A percentile compares a stretch with the other conserved stretches of the same genome.
These are phyloP conservation scores for Champsocephalus gunnari DNA, from an alignment of 2,797 vertebrate genomes.

Conservation along the genomic window DNA sequence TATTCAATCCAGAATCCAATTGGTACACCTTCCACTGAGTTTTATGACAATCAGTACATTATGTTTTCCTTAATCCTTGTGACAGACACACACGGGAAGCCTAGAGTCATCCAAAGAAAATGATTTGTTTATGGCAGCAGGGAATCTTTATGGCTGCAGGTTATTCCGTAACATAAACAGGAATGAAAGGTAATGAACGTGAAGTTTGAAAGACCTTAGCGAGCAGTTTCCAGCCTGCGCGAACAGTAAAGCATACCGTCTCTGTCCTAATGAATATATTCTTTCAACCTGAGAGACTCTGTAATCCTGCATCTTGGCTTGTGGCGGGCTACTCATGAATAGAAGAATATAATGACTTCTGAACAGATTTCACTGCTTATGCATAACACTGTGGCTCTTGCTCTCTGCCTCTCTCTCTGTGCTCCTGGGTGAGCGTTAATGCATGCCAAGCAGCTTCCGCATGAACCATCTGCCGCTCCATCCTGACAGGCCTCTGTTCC, in stretches of 20 bases:
- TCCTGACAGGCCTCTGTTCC: constrained; percentile 45
- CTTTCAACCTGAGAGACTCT: constrained; percentile 22
- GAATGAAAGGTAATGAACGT: too few relatives aligned
- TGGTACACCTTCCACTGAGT: too few relatives aligned
- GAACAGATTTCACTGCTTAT: constrained; percentile 54
- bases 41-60: too few relatives aligned
- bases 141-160: too few relatives aligned
- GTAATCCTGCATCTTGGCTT: constrained; percentile 44
- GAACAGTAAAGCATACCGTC: constrained; percentile 1
- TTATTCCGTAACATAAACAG: too few relatives aligned
- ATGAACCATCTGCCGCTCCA: constrained; percentile 57
- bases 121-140: too few relatives aligned
- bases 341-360: constrained; percentile 72
- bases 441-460: constrained; percentile 67
- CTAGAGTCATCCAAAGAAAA: too few relatives aligned
- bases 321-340: constrained; percentile 69
- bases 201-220: too few relatives aligned
- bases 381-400: constrained; percentile 41
- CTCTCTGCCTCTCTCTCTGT: constrained; percentile 27
- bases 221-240: not conserved
- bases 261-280: constrained; percentile 39
- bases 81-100: too few relatives aligned
- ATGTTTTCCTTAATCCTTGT: too few relatives aligned
- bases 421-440: constrained; percentile 60
- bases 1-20: too few relatives aligned